Base-by-base conservation (phyloP, 2,113 vertebrate species). In the Dolichallabes microphthalmus region DNA sequence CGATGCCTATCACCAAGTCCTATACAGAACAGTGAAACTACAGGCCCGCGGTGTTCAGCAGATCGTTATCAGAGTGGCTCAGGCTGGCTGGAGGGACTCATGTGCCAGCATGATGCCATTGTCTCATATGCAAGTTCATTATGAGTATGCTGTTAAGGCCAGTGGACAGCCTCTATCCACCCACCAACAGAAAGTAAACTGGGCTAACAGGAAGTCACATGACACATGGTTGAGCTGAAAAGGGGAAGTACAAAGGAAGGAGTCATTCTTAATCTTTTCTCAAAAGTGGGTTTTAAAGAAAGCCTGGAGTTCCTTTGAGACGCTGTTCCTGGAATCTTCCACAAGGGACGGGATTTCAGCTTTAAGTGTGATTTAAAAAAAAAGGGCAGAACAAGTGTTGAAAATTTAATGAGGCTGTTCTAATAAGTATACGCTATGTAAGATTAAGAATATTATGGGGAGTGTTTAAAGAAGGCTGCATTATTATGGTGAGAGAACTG, bases 331-430 rank as follows among this genome's bases (percentile, higher is more conserved):
- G 32, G 68, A 58, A 14, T 60, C 4, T 30, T 35, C 17, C 50
- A 13, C 76, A 45, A 61, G 20, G 6, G n/a, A 60, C 2, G 25
- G 30, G 77, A 74, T 58, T 60, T 32, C 12, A 69, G 30, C 25
- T 14, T 10, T 13, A 50, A 79, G 87, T n/a, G 73, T 92, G 91
- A 91, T 69, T 82, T 69, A 69, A 60, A 64, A 86, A 64, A 86
- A 87, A 71, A 82, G 58, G 77, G 13, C 50, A 25, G 71, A 52
- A 20, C 90, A 91, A 91, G 90, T 93, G 93, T 90, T 82, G 85
- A 89, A 84, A 63, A 60, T 13, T 13, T 81, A 35, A 55, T 13
- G 39, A 66, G 52, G 22, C 8, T 71, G 15, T 71, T 71, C 14
- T 71, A 39, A 39, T 10, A 71, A 10, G 20, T 35, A 39, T 39